A percentile compares a stretch with the other conserved stretches of the same genome.
phyloP scores from a whole-genome alignment of 2,797 vertebrate species.

The Intellagama lesueurii region DNA sequence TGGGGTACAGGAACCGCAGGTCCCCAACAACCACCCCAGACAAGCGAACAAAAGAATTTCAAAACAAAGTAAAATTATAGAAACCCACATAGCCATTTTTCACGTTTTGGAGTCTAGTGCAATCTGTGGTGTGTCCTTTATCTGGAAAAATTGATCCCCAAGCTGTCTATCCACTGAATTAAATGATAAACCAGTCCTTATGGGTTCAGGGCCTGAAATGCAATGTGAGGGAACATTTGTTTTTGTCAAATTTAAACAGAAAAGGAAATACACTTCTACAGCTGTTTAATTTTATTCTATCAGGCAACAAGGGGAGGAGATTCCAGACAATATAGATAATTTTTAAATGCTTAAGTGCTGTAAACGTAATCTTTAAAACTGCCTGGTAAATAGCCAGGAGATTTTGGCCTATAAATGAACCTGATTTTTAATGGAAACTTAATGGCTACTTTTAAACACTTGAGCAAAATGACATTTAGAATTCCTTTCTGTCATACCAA shows the following conservation, averaged over 20 bases:
- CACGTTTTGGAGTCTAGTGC: too few species aligned
- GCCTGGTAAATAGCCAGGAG: slow-evolving; percentile 65
- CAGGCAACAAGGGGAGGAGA: slow-evolving; percentile 17
- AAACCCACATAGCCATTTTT: too few species aligned
- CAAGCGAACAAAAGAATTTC: too few species aligned
- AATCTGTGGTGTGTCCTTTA: too few species aligned
- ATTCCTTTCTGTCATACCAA: slow-evolving; percentile 72
- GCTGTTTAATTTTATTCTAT: slow-evolving; percentile 40
- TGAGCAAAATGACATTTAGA: slow-evolving; percentile 69
- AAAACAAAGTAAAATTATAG: too few species aligned
- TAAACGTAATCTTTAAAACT: slow-evolving; percentile 65
- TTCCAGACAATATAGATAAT: slow-evolving; percentile 47
- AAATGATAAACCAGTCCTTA: neutral
- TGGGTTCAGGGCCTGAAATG: slow-evolving; percentile 7
- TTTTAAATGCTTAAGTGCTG: slow-evolving; percentile 47
- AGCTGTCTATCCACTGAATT: neutral
- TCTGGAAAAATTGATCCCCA: too few species aligned
- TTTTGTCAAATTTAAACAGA: slow-evolving; percentile 9
- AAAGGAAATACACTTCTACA: slow-evolving; percentile 35
- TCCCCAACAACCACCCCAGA: too few species aligned
- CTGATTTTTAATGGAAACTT: slow-evolving; percentile 66
- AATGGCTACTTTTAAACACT: slow-evolving; percentile 66
- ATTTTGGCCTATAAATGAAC: slow-evolving; percentile 74
- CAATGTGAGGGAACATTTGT: slow-evolving; percentile 9
- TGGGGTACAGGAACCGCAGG: too few species aligned